These are phyloP conservation scores for Bolborhynchus lineola DNA, from an alignment of 2,113 vertebrate genomes.

Conservation along the genomic window DNA sequence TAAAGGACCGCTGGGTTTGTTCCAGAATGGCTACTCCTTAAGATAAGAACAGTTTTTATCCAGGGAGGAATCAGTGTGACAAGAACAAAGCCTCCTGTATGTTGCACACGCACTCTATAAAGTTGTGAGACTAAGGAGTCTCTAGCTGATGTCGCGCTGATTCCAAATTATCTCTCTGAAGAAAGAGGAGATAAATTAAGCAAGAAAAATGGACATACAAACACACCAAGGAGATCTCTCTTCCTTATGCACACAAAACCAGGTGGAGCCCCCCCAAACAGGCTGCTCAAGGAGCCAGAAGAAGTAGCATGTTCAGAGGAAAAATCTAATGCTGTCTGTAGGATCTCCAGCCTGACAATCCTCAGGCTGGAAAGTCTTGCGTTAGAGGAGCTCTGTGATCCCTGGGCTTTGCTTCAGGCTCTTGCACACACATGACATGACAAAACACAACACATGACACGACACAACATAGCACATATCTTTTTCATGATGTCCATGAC, in stretches of 20 bases:
- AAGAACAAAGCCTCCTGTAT: slow-evolving; percentile 18
- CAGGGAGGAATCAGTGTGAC: slow-evolving; percentile 22
- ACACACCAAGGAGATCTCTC: slow-evolving; percentile 24
- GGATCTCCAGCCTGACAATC: not conserved
- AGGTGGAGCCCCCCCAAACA: not conserved
- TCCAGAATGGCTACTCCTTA: not conserved
- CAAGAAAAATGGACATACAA: slow-evolving; percentile 37
- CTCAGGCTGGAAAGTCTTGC: not conserved
- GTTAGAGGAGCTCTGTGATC: not conserved
- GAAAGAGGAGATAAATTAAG: slow-evolving; percentile 70
- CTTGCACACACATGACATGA: not conserved
- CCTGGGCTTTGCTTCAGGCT: not conserved
- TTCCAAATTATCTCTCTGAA: slow-evolving; percentile 65
- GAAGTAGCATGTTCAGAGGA: not conserved
- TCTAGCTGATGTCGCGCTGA: slow-evolving; percentile 50
- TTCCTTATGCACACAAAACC: not conserved
- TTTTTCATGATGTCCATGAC: not conserved
- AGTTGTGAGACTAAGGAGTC: slow-evolving; percentile 42
- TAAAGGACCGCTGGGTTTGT: not conserved
- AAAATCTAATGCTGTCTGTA: not conserved
- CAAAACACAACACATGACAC: not conserved
- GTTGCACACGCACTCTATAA: slow-evolving; percentile 6
- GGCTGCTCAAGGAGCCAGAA: not conserved
- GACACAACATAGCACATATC: not conserved
- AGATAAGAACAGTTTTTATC: slow-evolving; percentile 2